These are phyloP conservation scores for Crenichthys baileyi DNA, from an alignment of 2,797 vertebrate genomes.

Conservation along the genomic window DNA sequence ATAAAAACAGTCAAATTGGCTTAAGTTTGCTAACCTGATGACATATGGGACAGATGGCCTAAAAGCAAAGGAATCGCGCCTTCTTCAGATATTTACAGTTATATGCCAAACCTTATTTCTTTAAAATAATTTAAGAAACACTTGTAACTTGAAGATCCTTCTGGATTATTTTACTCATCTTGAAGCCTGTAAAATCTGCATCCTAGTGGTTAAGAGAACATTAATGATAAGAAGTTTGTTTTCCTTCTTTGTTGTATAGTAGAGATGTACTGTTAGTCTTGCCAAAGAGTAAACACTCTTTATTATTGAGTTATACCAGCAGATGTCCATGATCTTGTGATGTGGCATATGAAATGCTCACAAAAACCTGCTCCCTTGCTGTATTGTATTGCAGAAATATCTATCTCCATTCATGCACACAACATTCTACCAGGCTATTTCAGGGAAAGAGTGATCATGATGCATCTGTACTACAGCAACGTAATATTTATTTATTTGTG, in stretches of 20 bases:
- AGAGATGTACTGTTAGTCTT: conserved; percentile 82
- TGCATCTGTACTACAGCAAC: conserved; percentile 46
- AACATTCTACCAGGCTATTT: conserved; percentile 80
- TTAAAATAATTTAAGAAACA: conserved; percentile 53
- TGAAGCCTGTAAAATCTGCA: conserved; percentile 78
- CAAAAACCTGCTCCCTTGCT: conserved; percentile 49
- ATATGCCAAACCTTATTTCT: conserved; percentile 67
- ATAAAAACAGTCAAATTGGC: conserved; percentile 29
- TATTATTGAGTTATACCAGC: conserved; percentile 84
- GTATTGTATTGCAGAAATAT: conserved; percentile 45
- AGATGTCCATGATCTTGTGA: conserved; percentile 71
- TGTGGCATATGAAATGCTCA: conserved; percentile 61
- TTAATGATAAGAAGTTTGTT: conserved; percentile 59
- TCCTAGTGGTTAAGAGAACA: conserved; percentile 76
- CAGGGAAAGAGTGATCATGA: conserved; percentile 85
- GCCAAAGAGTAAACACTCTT: conserved; percentile 92
- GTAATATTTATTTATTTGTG: conserved; percentile 73
- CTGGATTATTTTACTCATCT: conserved; percentile 65
- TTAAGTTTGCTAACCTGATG: conserved; percentile 19
- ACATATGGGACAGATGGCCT: conserved; percentile 31
- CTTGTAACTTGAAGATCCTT: conserved; percentile 78
- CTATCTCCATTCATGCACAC: conserved; percentile 48
- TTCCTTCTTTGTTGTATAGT: conserved; percentile 55
- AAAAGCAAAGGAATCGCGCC: conserved; percentile 56
- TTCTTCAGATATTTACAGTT: conserved; percentile 61